phyloP scores from a whole-genome alignment of 2,113 vertebrate genomes.

The Anguilla japonica region DNA sequence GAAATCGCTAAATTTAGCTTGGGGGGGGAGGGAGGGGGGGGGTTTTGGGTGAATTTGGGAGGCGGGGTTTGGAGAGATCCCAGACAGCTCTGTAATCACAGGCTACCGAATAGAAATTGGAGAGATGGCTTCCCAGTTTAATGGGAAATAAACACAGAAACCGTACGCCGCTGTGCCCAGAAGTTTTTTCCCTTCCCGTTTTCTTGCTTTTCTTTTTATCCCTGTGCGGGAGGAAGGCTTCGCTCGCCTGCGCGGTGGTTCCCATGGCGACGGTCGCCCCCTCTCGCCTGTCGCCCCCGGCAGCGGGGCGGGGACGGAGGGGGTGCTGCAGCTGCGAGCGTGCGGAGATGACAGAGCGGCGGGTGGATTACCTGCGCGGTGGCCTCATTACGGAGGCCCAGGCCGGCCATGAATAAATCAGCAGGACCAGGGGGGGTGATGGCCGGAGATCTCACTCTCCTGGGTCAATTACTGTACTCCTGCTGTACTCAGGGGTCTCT shows the following conservation, averaged over 20 bases:
- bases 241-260: not conserved
- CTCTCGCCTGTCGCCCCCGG: not conserved
- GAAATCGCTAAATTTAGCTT: constrained; percentile 51
- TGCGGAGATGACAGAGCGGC: not conserved
- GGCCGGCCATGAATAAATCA: not conserved
- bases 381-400: not conserved
- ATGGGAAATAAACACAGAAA: constrained; percentile 39
- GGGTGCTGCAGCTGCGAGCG: not conserved
- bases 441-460: not conserved
- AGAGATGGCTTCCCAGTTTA: constrained; percentile 4
- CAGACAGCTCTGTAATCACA: constrained; percentile 47
- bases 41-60: not conserved
- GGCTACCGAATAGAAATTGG: constrained; percentile 40
- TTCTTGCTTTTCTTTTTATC: not conserved
- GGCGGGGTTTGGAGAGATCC: constrained; percentile 30
- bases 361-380: not conserved
- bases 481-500: not conserved
- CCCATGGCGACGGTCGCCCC: not conserved
- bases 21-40: not conserved
- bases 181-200: not conserved
- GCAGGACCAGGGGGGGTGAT: not conserved
- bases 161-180: not conserved
- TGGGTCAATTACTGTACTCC: not conserved
- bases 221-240: not conserved
- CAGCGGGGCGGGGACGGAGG: not conserved